phyloP scores from a whole-genome alignment of 92 coral and sea anemone genomes.

The Umimayanthus kanabou region DNA sequence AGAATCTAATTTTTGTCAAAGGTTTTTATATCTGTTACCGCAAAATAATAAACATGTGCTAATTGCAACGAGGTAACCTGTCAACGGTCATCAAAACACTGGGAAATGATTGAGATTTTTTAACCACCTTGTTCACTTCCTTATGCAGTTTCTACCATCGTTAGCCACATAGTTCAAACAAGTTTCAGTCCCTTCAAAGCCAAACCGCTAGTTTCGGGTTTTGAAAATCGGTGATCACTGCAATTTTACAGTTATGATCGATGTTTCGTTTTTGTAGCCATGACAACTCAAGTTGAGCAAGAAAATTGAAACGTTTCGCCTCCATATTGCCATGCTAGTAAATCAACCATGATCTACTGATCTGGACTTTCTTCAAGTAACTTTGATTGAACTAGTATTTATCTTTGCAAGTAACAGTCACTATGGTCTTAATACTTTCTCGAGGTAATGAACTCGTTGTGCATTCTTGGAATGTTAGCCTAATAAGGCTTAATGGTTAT shows the following conservation, averaged over 20 bases:
- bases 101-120: conserved; percentile 69
- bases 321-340: background rate
- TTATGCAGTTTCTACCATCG: conserved; percentile 2
- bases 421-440: conserved; percentile 43
- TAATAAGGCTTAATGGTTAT: conserved; percentile 93
- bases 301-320: conserved; percentile 34
- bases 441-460: conserved; percentile 69
- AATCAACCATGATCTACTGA: conserved; percentile 25
- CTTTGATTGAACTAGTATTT: conserved; percentile 35
- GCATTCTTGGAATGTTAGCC: conserved; percentile 77
- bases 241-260: conserved; percentile 4
- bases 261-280: conserved; percentile 39
- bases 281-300: conserved; percentile 34
- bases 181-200: background rate
- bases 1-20: conserved; percentile 60
- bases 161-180: background rate
- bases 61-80: conserved; percentile 85
- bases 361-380: conserved; percentile 13
- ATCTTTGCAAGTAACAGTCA: conserved; percentile 17
- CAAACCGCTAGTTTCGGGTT: background rate
- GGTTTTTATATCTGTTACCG: conserved; percentile 67
- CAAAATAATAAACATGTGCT: conserved; percentile 91
- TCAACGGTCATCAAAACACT: conserved; percentile 87
- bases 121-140: conserved; percentile 47
- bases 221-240: background rate